Conservation (phyloP, 2,888 invertebrate genomes). For the Eilema depressum region DNA sequence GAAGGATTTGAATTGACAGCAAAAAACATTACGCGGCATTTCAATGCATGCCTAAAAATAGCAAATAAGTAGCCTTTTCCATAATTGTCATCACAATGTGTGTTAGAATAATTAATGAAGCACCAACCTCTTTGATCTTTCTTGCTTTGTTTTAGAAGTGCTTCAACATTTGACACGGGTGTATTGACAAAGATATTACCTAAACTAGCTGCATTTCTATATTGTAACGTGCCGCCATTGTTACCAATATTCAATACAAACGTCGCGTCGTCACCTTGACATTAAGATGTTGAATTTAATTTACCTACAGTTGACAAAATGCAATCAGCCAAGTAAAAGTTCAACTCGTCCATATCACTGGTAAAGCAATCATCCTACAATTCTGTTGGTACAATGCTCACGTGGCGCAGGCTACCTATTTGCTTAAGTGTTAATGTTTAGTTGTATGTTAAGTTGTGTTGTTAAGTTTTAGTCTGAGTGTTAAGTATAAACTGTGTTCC, state of each 20-base stretch:
- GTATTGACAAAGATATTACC: background rate
- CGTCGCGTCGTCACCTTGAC: background rate
- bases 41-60: background rate
- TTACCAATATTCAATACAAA: background rate
- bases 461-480: no score
- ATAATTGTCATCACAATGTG: no score
- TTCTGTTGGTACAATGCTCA: background rate
- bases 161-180: background rate
- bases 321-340: background rate
- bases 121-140: background rate
- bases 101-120: background rate
- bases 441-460: no score
- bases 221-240: background rate
- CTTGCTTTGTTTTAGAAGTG: background rate
- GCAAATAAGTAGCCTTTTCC: no score
- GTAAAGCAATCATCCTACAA: background rate
- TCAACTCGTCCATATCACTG: background rate
- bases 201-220: background rate
- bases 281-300: background rate
- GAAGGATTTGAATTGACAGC: background rate
- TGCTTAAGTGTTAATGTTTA: background rate
- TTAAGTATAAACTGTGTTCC: no score
- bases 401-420: background rate
- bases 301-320: constrained; percentile 2
- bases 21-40: background rate